phyloP scores from a whole-genome alignment of 2,113 vertebrate species.

The Onychostruthus taczanowskii region DNA sequence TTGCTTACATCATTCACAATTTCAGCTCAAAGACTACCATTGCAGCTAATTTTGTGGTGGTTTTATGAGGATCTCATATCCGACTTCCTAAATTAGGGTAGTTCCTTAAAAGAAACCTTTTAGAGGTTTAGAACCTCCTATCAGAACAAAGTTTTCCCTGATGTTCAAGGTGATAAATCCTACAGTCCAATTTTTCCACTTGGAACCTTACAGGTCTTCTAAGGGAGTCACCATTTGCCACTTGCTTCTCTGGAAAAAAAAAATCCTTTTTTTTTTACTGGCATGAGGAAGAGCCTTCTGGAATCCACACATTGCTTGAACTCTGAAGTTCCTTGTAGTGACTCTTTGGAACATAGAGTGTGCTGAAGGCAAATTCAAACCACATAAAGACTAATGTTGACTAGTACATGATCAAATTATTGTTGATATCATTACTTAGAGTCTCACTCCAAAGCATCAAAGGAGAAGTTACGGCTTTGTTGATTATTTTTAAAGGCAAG shows the following conservation, averaged over 20 bases:
- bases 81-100: neutral
- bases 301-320: neutral
- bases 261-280: neutral
- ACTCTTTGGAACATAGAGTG: neutral
- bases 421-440: neutral
- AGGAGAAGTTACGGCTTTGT: neutral
- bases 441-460: neutral
- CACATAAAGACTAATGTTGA: conserved; percentile 27
- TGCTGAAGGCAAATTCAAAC: conserved; percentile 5
- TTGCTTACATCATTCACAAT: neutral
- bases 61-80: neutral
- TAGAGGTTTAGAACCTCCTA: neutral
- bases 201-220: neutral
- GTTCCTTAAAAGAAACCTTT: neutral
- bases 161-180: neutral
- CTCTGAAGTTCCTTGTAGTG: neutral
- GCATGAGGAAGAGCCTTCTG: neutral
- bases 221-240: neutral
- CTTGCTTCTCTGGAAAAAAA: neutral
- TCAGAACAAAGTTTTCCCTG: neutral
- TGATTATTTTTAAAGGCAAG: conserved; percentile 14
- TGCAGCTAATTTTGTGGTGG: neutral
- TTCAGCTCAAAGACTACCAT: neutral
- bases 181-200: neutral
- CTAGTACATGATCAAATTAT: neutral